Base-by-base conservation (phyloP, 2,797 vertebrate genomes). In the Chanos chanos region DNA sequence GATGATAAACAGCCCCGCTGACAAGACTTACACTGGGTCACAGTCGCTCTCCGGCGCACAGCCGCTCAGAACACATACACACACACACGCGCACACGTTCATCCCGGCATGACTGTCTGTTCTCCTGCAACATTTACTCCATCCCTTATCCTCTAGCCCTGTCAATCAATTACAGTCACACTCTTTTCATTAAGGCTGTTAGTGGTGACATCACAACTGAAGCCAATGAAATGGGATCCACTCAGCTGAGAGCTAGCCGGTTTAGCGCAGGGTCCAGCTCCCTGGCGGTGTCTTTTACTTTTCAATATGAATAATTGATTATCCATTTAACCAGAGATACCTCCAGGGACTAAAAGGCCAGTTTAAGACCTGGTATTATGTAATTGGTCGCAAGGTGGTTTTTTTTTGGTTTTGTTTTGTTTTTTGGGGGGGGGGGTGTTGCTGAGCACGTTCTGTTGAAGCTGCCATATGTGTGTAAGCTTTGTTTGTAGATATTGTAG, bases 1-100 rank as follows among this genome's bases (percentile, higher is more conserved):
- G 72, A 61, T 72, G 74, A 81, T 76, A 78, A 70, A 76, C 75
- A 74, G 76, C 41, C 15, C 4, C 19, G 19, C 36, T 50, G 65
- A 61, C 65, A 67, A 48, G 50, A 50, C 27, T 34, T 47, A 21
- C 13, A 4, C 51, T 21, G 7, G 65, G 57, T 49, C 58, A 50
- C 36, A 36, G 40, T 45, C 51, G 21, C 36, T 40, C n/a, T n/a
- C n/a, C n/a, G n/a, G n/a, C n/a, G n/a, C n/a, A n/a, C n/a, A n/a
- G n/a, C n/a, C n/a, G n/a, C n/a, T n/a, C n/a, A n/a, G n/a, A n/a
- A 31, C 36, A 54, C 48, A 36, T 28, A 58, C 47, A 48, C 15
- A 27, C 34, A 57, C 41, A 39, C 50, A 53, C 28, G 30, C 53
- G 43, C 15, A 44, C 27, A 56, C 40, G 31, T 4, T 33, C 22